phyloP scores from a whole-genome alignment of 2,113 vertebrate genomes.

The Mobula hypostoma region DNA sequence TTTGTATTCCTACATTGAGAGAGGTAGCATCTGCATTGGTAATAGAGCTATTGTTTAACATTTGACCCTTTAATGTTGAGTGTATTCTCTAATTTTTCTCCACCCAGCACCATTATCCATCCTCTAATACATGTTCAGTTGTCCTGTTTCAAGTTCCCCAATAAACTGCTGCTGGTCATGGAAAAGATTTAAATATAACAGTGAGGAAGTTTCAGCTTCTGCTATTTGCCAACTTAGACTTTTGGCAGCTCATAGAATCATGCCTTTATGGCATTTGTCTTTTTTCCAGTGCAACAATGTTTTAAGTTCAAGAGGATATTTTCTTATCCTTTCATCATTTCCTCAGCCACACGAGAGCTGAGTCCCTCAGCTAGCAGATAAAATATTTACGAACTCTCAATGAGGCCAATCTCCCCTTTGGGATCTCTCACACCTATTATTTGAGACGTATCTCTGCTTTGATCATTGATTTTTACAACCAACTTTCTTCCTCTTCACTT shows the following conservation, averaged over 20 bases:
- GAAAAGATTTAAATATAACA: background rate
- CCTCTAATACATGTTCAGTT: background rate
- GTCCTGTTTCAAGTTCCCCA: slow-evolving; percentile 15
- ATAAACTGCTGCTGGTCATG: background rate
- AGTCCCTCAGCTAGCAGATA: background rate
- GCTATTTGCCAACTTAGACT: background rate
- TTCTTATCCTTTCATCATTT: background rate
- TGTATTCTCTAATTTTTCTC: background rate
- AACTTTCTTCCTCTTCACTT: background rate
- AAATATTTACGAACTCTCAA: background rate
- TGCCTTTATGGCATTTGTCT: background rate
- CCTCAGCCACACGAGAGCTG: background rate
- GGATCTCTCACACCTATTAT: background rate
- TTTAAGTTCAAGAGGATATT: background rate
- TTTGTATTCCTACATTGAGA: background rate
- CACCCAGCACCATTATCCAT: background rate
- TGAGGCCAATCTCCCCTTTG: background rate
- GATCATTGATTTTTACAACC: background rate
- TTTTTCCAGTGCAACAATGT: background rate
- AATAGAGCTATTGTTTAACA: background rate
- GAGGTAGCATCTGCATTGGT: background rate
- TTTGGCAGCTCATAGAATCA: no score
- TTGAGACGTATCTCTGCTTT: background rate
- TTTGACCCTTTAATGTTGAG: background rate
- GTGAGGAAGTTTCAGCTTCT: slow-evolving; percentile 25